These are phyloP conservation scores for Saturnia pavonia DNA, from an alignment of 2,888 invertebrate species.

Conservation along the genomic window DNA sequence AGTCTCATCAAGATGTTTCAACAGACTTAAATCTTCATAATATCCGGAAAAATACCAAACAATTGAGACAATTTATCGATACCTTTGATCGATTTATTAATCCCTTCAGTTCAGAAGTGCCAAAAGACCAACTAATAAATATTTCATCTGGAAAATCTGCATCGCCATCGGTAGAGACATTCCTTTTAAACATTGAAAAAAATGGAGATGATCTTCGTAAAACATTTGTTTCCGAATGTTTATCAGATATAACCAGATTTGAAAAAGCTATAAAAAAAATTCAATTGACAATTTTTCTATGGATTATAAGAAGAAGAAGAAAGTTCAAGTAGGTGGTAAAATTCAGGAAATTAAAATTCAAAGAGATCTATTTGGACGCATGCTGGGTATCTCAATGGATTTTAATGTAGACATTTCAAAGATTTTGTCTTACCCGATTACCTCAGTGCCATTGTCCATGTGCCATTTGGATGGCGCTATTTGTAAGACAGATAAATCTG, in stretches of 20 bases:
- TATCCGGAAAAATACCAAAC: slow-evolving; percentile 25
- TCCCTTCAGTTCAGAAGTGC: slow-evolving; percentile 27
- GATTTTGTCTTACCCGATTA: neutral
- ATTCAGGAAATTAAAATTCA: neutral
- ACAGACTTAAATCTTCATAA: slow-evolving; percentile 26
- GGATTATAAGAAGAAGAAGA: neutral
- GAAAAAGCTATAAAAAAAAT: neutral
- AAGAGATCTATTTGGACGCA: neutral
- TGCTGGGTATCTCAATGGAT: neutral
- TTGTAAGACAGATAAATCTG: too few relatives aligned
- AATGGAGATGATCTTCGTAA: slow-evolving; percentile 16
- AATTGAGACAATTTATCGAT: slow-evolving; percentile 26
- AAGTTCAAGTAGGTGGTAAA: neutral
- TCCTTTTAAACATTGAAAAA: slow-evolving; percentile 25
- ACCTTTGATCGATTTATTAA: slow-evolving; percentile 30
- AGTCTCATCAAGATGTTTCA: slow-evolving; percentile 14
- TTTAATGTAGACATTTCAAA: neutral
- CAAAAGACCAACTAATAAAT: slow-evolving; percentile 30
- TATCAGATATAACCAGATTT: neutral
- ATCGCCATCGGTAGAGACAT: slow-evolving; percentile 24
- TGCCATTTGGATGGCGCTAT: too few relatives aligned
- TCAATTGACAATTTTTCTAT: neutral
- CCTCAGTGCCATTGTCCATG: too few relatives aligned
- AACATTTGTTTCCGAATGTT: slow-evolving; percentile 18
- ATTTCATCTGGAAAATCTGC: slow-evolving; percentile 33